phyloP scores from a whole-genome alignment of 2,797 vertebrate species.

The Cryptoblepharus egeriae region DNA sequence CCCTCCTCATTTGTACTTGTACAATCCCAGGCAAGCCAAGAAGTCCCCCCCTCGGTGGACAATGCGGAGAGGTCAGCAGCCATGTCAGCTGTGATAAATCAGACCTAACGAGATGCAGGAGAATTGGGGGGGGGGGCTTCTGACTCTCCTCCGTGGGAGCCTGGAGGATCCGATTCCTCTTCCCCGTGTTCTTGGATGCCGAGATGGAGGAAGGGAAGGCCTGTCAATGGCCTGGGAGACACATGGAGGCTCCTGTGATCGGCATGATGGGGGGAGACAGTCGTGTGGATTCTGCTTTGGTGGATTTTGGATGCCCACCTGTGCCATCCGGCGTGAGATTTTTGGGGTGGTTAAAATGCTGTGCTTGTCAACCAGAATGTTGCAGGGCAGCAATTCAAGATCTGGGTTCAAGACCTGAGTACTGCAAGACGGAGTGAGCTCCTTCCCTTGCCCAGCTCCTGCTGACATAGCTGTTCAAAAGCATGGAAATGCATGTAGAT shows the following conservation, averaged over 20 bases:
- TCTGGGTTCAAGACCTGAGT: no score
- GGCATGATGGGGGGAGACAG: neutral
- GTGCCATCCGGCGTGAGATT: no score
- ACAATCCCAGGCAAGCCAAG: accelerated
- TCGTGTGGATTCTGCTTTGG: no score
- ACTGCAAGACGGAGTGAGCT: no score
- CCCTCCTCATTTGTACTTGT: neutral
- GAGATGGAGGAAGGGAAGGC: neutral
- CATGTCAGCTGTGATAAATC: constrained; percentile 62
- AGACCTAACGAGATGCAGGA: constrained; percentile 46
- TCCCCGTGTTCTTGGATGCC: neutral
- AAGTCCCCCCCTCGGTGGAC: constrained; percentile 38
- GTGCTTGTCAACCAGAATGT: no score
- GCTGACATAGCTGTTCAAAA: no score
- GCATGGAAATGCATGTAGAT: no score
- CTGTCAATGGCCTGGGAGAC: neutral
- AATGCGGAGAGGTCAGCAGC: constrained; percentile 52
- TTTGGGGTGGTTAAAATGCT: no score
- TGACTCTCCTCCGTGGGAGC: neutral
- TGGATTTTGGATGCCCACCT: no score
- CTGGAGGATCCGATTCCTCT: neutral
- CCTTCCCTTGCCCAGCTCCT: no score
- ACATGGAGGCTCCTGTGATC: neutral
- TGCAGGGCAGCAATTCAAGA: no score
- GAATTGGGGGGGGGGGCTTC: neutral